A percentile compares a stretch with the other conserved stretches of the same genome.
Evolutionary conservation across 1,140 invertebrate species (phyloP).

Genomic region (Colletes latitarsis): DNA sequence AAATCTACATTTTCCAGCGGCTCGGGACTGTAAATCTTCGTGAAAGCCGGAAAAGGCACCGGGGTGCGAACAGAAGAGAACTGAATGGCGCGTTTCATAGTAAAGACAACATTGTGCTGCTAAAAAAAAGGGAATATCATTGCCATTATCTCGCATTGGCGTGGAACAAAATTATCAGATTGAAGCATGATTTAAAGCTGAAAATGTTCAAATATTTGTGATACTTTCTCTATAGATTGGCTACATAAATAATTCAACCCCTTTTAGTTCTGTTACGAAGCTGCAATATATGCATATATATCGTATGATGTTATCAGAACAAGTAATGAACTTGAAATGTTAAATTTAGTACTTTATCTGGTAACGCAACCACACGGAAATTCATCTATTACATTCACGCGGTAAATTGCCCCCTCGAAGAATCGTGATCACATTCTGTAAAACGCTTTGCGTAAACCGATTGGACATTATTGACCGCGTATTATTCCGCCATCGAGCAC

Average conservation of each 20-base stretch:
- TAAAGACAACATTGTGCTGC: neutral
- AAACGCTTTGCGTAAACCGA: neutral
- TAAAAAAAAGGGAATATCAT: neutral
- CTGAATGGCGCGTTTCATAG: neutral
- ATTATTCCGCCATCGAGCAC: neutral
- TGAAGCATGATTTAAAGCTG: too few relatives aligned
- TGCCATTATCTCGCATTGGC: neutral
- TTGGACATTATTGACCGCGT: neutral
- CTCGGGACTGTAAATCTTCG: constrained; percentile 24
- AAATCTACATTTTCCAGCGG: neutral
- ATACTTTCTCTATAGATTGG: too few relatives aligned
- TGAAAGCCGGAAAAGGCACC: neutral
- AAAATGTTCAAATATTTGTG: too few relatives aligned
- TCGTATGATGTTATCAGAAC: too few relatives aligned
- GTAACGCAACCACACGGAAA: too few relatives aligned
- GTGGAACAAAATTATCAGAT: neutral
- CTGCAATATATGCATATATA: too few relatives aligned
- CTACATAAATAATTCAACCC: too few relatives aligned
- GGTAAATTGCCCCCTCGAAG: neutral
- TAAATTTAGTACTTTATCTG: too few relatives aligned
- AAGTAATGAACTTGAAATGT: too few relatives aligned
- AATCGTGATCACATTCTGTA: neutral
- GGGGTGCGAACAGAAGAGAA: too few relatives aligned
- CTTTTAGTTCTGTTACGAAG: too few relatives aligned
- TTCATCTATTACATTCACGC: neutral